Percentiles rank a stretch among this genome's conserved stretches.
These are phyloP conservation scores for Herpailurus yagouaroundi DNA, from an alignment of 2,113 vertebrate species.

Conservation along the genomic window DNA sequence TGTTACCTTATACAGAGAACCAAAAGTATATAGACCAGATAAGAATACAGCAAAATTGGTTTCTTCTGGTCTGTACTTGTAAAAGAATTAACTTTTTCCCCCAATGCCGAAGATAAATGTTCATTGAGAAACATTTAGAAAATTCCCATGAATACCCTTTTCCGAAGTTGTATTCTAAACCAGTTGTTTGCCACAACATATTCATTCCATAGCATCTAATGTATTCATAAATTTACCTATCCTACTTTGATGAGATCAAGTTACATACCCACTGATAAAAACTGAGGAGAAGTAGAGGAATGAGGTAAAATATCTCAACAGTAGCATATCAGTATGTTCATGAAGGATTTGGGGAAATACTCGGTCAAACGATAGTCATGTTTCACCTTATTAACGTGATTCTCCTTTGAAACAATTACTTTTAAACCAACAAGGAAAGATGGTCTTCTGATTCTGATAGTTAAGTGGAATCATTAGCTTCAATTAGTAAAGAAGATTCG, in stretches of 20 bases:
- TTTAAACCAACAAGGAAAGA: not conserved
- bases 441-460: not conserved
- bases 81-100: conserved; percentile 5
- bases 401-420: conserved; percentile 33
- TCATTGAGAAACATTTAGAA: conserved; percentile 7
- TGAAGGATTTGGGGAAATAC: not conserved
- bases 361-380: not conserved
- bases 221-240: not conserved
- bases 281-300: not conserved
- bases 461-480: not conserved
- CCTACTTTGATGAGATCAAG: not conserved
- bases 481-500: not conserved
- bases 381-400: not conserved
- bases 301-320: not conserved
- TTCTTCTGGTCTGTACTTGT: not conserved
- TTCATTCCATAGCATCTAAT: not conserved
- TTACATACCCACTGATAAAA: not conserved
- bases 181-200: not conserved
- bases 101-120: not conserved
- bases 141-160: not conserved
- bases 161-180: conserved; percentile 12
- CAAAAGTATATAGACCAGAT: not conserved
- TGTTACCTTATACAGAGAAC: not conserved
- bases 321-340: not conserved
- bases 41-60: conserved; percentile 33